Base-by-base conservation (phyloP, 2,797 vertebrate species). In the Hapalemur alaotrensis region DNA sequence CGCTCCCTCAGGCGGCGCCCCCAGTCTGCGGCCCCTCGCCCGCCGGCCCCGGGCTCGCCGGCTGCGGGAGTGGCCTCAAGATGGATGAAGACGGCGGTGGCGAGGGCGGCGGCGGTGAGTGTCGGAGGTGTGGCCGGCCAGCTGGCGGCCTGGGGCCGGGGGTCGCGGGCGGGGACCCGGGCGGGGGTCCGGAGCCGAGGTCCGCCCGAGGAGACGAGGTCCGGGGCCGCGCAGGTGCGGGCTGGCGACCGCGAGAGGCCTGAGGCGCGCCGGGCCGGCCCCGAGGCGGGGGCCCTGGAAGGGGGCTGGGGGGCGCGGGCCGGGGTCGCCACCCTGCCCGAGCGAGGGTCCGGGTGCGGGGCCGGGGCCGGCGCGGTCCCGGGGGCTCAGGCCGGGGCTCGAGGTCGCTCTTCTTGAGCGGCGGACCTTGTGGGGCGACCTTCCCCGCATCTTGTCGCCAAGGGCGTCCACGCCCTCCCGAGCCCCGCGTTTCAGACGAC, bases 61-160 rank as follows among this genome's bases (percentile, higher is more conserved):
- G 96, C 92, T 67, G 89, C 95, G 83, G 93, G 72, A 93, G 97
- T 57, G 91, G 89, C 94, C 50, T 96, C 95, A 96, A 87, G 97
- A 99, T 99, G 98, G 98, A 99, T 94, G 98, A 98, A 82, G 98
- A 97, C 90, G 98, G 98, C 80, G 98, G 98, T 6, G 98, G 97
- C 79, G 98, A 98, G 25, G 97, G 98, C 90, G 98, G 98, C 11
- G 96, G 98, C 94, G 98, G 98, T 98, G 97, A 98, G 98, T 97
- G 95, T 46, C 54, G 85, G 97, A 23, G 89, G 87, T 95, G 96
- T 97, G 96, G 95, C 89, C 48, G 61, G 93, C 82, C 30, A 9
- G 10, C 35, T 17, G 67, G 86, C 67, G 79, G 96, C 93, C 89
- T 70, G 95, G 73, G 82, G 59, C 65, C 28, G 23, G 23, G 75